Conservation (phyloP, 2,113 vertebrate genomes). For the Trichechus manatus region DNA sequence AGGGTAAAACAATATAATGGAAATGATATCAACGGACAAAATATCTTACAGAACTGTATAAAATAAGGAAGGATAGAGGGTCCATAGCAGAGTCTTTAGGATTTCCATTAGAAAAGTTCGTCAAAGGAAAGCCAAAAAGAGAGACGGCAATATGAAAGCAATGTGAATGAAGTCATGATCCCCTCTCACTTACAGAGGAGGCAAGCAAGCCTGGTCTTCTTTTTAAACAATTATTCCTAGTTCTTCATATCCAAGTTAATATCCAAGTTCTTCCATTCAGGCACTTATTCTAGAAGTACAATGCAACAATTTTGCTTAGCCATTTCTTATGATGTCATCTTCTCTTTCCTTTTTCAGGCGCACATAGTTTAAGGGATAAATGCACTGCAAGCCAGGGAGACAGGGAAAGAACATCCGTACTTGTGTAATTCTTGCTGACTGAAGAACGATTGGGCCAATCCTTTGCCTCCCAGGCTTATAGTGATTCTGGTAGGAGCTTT, state of each 20-base stretch:
- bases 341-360: not conserved
- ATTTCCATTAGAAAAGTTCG: not conserved
- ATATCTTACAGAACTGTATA: not conserved
- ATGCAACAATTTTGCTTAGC: not conserved
- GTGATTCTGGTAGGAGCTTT: constrained; percentile 51
- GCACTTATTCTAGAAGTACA: not conserved
- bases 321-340: not conserved
- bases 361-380: constrained; percentile 40
- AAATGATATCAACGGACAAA: not conserved
- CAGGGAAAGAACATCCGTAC: not conserved
- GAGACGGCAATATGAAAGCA: not conserved
- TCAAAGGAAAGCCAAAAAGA: not conserved
- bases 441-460: not conserved
- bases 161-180: not conserved
- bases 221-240: not conserved
- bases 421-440: constrained; percentile 37
- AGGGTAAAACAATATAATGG: not conserved
- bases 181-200: not conserved
- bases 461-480: not conserved
- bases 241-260: not conserved
- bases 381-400: not conserved
- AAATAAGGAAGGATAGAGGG: not conserved
- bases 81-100: accelerated
- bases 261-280: not conserved
- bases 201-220: not conserved